Percentiles rank a stretch among this genome's conserved stretches.
These are phyloP conservation scores for Brachyalestes nurse DNA, from an alignment of 2,797 vertebrate genomes.

Conservation along the genomic window DNA sequence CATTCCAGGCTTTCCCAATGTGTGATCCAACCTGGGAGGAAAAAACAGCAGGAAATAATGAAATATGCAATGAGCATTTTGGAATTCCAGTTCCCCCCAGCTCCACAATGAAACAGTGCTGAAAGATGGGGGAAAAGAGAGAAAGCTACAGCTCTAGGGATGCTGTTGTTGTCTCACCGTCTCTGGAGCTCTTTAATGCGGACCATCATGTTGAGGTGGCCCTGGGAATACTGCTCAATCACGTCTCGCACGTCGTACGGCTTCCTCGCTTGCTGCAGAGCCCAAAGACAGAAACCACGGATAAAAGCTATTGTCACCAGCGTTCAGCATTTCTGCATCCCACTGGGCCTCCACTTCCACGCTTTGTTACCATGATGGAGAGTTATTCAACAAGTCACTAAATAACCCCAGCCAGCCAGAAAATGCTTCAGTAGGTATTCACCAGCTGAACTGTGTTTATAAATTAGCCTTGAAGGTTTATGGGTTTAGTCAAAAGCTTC, in stretches of 20 bases:
- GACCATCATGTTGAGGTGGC: constrained; percentile 83
- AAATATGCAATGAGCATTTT: constrained; percentile 35
- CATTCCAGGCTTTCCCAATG: constrained; percentile 88
- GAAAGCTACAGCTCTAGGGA: constrained; percentile 1
- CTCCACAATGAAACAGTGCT: neutral
- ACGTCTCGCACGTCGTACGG: constrained; percentile 79
- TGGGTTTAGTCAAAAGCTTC: neutral
- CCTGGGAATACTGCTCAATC: constrained; percentile 83
- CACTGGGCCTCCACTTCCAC: constrained; percentile 66
- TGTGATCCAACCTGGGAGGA: constrained; percentile 83
- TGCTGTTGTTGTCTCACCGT: constrained; percentile 66
- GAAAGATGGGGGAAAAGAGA: neutral
- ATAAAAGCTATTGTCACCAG: constrained; percentile 38
- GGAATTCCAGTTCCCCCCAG: neutral
- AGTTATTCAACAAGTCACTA: constrained; percentile 30
- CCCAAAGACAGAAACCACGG: constrained; percentile 39
- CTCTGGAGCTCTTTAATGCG: constrained; percentile 83
- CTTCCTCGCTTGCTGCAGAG: constrained; percentile 79
- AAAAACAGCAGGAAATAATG: constrained; percentile 46
- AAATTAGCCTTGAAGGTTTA: neutral
- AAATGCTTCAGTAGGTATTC: neutral
- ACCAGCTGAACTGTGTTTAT: neutral
- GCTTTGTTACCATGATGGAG: constrained; percentile 58
- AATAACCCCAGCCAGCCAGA: constrained; percentile 9
- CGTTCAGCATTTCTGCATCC: constrained; percentile 57